phyloP scores from a whole-genome alignment of 2,113 vertebrate species.

The Colinus virginianus region DNA sequence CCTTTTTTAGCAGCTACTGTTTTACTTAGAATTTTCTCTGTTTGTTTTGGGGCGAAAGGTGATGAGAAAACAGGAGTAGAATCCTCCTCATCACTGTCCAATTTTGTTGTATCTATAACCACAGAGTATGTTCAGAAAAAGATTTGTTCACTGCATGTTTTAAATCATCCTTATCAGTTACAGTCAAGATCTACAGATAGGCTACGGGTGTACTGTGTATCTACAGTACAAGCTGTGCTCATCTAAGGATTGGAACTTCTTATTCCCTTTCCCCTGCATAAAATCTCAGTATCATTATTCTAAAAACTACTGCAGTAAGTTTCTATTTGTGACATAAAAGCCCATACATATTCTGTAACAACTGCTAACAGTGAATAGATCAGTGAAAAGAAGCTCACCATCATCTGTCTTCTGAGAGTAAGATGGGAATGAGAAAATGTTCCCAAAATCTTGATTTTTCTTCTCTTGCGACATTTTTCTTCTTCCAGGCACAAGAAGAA shows the following conservation, averaged over 20 bases:
- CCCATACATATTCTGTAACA: background rate
- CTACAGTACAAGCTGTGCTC: background rate
- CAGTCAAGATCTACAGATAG: background rate
- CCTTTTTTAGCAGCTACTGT: constrained; percentile 89
- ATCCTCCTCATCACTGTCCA: constrained; percentile 90
- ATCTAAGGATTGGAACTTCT: background rate
- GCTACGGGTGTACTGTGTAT: background rate
- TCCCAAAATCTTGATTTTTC: constrained; percentile 83
- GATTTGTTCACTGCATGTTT: background rate
- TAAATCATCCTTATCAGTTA: background rate
- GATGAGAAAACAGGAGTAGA: constrained; percentile 85
- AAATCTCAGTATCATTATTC: background rate
- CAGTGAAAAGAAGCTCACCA: constrained; percentile 79
- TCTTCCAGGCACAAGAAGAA: constrained; percentile 14
- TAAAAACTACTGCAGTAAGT: background rate
- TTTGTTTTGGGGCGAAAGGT: constrained; percentile 86
- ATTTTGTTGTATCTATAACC: constrained; percentile 87
- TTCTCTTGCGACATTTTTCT: constrained; percentile 84
- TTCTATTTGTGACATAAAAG: background rate
- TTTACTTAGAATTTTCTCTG: constrained; percentile 86
- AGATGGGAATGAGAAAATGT: constrained; percentile 82
- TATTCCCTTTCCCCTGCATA: background rate
- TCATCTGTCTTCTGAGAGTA: constrained; percentile 91
- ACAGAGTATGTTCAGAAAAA: constrained; percentile 36
- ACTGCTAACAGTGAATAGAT: background rate